Evolutionary conservation across 2,113 vertebrate genomes (phyloP).

Genomic region (Sinocyclocheilus anophthalmus): DNA sequence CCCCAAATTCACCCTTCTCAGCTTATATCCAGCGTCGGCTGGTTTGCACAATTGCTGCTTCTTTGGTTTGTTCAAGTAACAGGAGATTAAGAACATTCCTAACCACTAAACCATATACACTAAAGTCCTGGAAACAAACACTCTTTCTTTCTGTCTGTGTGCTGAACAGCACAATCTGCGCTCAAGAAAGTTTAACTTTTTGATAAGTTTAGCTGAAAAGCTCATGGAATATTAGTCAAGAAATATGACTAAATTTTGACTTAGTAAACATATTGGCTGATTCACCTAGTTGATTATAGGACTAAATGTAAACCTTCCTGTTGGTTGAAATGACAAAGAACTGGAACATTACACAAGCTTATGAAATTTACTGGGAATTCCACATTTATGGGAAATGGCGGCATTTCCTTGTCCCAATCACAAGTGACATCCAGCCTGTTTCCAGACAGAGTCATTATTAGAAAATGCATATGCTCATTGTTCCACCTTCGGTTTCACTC

Average conservation of each 20-base stretch:
- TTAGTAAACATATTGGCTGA: background rate
- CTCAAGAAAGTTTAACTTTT: background rate
- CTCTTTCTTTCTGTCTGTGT: background rate
- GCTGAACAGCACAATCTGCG: background rate
- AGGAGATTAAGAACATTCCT: constrained; percentile 8
- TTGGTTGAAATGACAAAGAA: background rate
- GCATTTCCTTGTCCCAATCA: background rate
- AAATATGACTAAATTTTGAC: background rate
- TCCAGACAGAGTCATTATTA: too few species aligned
- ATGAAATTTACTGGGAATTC: background rate
- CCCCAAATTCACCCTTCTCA: background rate
- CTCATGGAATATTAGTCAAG: background rate
- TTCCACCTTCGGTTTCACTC: background rate
- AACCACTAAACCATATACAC: constrained; percentile 24
- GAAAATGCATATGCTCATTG: background rate
- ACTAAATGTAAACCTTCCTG: background rate
- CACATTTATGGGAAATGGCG: background rate
- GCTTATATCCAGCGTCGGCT: background rate
- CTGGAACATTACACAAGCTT: background rate
- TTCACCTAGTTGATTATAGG: background rate
- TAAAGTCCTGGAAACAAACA: constrained; percentile 1
- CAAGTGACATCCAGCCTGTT: background rate
- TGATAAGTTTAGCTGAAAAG: background rate
- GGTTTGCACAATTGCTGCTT: background rate
- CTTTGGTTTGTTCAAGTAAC: background rate